Evolutionary conservation across 2,113 vertebrate genomes (phyloP), one percentile per base, ranked within the genome.

Genomic region (Gulo gulo): DNA sequence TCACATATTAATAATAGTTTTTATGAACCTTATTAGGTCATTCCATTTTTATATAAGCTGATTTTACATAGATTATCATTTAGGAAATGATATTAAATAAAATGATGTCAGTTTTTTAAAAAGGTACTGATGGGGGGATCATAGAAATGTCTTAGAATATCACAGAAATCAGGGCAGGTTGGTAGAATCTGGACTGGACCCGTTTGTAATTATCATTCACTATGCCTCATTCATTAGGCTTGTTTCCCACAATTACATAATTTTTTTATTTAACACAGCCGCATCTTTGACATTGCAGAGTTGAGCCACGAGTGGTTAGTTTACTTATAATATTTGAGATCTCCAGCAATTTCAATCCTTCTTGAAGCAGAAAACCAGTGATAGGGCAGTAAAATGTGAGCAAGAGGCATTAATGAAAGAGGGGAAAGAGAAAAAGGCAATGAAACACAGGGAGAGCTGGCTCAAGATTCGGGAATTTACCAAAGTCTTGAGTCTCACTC

Each of bases 381-480:
- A 83, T 81, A 50, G 0, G 67, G 29, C 80, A 26, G 31, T 15
- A 87, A 95, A 80, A 50, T 50, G 52, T 3, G 34, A 94, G 91
- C 88, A 94, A 96, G 94, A 95, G 96, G 36, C 45, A 36, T 10
- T 86, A 8, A 4, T 96, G 74, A 34, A 59, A 96, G 97, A 81
- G 86, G 50, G 12, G 96, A 97, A 94, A 18, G 59, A 36, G 11
- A 26, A 96, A 95, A 21, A 97, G 52, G 69, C 96, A 95, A 96
- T 88, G 94, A 76, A 96, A 65, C 81, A 39, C 57, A 76, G 95
- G 97, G 90, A 94, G 67, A 18, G 74, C 24, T 0, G n/a, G 47
- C 39, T 82, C 23, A 39, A 73, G 55, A 18, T n/a, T 26, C 0
- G 61, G 50, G 21, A n/a, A 9, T 13, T 24, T 3, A 26, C 12